Conservation (phyloP, 2,888 invertebrate species). For the Eupithecia tripunctaria region DNA sequence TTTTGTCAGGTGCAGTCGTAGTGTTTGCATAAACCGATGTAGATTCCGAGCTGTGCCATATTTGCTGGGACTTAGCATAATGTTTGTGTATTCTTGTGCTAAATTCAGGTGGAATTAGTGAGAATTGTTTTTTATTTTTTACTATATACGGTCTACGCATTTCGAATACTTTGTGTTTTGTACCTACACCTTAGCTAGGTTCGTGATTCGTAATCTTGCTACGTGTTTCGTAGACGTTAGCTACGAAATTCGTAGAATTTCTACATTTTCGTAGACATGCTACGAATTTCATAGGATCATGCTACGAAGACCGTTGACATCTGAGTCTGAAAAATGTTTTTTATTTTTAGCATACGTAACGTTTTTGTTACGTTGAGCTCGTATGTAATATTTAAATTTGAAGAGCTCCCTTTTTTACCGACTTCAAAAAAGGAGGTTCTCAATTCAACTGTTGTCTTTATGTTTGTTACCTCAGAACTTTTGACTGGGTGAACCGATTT, state of each 20-base stretch:
- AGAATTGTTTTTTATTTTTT: not conserved
- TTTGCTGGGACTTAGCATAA: conserved; percentile 22
- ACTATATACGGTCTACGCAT: not conserved
- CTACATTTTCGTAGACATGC: not conserved
- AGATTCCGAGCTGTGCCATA: conserved; percentile 24
- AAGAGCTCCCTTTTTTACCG: not conserved
- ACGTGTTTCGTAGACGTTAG: not conserved
- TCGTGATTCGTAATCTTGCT: not conserved
- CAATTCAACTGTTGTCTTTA: too few species aligned
- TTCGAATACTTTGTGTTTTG: not conserved
- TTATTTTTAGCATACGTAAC: not conserved
- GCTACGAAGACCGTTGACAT: not conserved
- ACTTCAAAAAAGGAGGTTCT: too few species aligned
- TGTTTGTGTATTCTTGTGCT: conserved; percentile 18
- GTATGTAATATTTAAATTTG: not conserved
- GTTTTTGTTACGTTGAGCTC: not conserved
- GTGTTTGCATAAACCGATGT: conserved; percentile 34
- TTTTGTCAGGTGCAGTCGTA: conserved; percentile 36
- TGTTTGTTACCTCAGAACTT: too few species aligned
- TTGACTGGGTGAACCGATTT: too few species aligned
- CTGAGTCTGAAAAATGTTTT: too few species aligned
- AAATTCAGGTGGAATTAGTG: conserved; percentile 12
- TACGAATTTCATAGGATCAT: not conserved
- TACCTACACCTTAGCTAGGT: not conserved
- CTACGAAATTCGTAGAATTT: not conserved